Evolutionary conservation across 35 echinoderm and acorn worm species (phyloP).

Genomic region (Strongylocentrotus purpuratus): DNA sequence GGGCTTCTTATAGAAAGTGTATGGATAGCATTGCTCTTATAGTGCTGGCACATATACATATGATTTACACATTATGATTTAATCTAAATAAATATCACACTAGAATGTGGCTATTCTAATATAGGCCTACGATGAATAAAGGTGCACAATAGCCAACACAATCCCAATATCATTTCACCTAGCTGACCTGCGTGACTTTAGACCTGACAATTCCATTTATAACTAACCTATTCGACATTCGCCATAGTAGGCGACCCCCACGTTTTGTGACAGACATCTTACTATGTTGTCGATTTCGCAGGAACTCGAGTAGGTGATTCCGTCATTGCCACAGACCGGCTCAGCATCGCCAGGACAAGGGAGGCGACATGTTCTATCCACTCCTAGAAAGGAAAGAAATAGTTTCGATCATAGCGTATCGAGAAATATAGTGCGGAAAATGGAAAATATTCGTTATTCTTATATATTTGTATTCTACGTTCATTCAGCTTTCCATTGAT

Average conservation of each 20-base stretch:
- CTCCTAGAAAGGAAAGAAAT: background rate
- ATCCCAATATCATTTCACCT: background rate
- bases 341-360: conserved; percentile 35
- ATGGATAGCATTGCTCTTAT: no score
- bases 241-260: conserved; percentile 30
- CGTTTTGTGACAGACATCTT: background rate
- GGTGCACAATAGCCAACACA: background rate
- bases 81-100: no score
- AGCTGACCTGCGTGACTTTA: background rate
- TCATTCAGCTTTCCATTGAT: no score
- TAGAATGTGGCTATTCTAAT: no score
- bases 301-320: conserved; percentile 31
- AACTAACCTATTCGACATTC: conserved; percentile 33
- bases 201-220: background rate
- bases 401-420: background rate
- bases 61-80: no score
- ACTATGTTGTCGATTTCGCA: conserved; percentile 54
- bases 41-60: no score
- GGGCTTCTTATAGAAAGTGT: no score
- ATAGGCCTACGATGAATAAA: background rate
- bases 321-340: conserved; percentile 50
- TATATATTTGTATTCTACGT: no score
- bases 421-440: no score
- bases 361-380: background rate
- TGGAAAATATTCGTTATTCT: no score